These are phyloP conservation scores for Blera fallax DNA, from an alignment of 2,888 invertebrate species.

Conservation along the genomic window DNA sequence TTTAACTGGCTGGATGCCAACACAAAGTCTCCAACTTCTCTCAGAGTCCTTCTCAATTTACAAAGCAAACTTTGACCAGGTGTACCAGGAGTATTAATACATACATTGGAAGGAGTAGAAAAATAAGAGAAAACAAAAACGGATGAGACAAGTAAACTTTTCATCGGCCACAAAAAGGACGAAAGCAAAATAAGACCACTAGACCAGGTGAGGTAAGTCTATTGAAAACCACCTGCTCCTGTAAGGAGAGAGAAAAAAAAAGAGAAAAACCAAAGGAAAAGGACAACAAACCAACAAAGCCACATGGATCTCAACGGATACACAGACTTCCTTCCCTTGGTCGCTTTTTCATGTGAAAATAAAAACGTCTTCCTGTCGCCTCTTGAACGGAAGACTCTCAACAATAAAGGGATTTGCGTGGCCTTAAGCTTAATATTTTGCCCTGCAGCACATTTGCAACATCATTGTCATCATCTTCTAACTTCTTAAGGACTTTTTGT, in stretches of 20 bases:
- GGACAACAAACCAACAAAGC: constrained; percentile 46
- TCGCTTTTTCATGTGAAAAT: constrained; percentile 1
- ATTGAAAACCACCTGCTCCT: constrained; percentile 52
- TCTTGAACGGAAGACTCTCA: neutral
- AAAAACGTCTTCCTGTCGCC: constrained; percentile 30
- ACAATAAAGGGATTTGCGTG: constrained; percentile 54
- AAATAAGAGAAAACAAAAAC: constrained; percentile 4
- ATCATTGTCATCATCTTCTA: constrained; percentile 64
- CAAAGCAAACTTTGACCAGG: constrained; percentile 67
- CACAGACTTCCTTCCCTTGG: neutral
- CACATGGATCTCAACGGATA: constrained; percentile 14
- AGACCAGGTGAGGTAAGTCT: constrained; percentile 51
- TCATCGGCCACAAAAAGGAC: constrained; percentile 38
- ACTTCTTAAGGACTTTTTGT: constrained; percentile 45
- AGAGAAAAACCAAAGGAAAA: neutral
- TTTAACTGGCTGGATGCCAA: constrained; percentile 67
- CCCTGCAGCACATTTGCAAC: constrained; percentile 69
- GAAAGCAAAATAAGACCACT: constrained; percentile 37
- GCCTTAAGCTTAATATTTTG: constrained; percentile 70
- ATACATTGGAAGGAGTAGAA: constrained; percentile 17
- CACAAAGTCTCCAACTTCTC: constrained; percentile 25
- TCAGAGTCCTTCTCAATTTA: constrained; percentile 64
- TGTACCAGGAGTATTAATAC: constrained; percentile 57
- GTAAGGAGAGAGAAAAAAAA: too few species aligned
- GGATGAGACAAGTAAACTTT: constrained; percentile 62